phyloP scores from a whole-genome alignment of 2,888 invertebrate species.

The Priocnemis perturbator region DNA sequence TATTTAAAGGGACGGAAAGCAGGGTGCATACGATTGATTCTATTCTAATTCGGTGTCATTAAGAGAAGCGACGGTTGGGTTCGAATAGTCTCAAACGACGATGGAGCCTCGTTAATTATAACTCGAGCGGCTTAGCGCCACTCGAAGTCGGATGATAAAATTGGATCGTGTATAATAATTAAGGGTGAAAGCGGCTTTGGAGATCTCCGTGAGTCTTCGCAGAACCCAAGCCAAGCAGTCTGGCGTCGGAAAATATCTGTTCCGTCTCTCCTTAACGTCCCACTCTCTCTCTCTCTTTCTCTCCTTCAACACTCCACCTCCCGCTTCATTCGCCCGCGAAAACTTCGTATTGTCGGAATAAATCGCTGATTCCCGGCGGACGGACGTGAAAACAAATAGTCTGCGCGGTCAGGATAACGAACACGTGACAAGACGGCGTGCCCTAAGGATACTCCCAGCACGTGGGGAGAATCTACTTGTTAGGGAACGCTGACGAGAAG shows the following conservation, averaged over 20 bases:
- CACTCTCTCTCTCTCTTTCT: neutral
- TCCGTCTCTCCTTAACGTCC: slow-evolving; percentile 18
- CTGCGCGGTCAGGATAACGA: neutral
- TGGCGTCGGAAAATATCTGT: neutral
- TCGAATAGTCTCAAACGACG: neutral
- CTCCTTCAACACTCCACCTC: neutral
- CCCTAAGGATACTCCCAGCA: neutral
- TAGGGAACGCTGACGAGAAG: no score
- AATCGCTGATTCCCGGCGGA: slow-evolving; percentile 12
- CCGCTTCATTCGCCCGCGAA: neutral
- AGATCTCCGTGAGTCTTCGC: slow-evolving; percentile 29
- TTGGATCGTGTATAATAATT: slow-evolving; percentile 22
- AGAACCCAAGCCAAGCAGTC: slow-evolving; percentile 13
- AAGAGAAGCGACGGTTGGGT: no score
- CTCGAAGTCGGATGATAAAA: slow-evolving; percentile 18
- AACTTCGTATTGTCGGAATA: slow-evolving; percentile 18
- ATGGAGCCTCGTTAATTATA: slow-evolving; percentile 15
- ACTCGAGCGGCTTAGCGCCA: neutral
- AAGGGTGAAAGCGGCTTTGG: slow-evolving; percentile 24
- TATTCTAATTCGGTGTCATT: no score
- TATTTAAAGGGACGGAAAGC: no score
- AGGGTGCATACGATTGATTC: no score
- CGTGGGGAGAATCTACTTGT: slow-evolving; percentile 2
- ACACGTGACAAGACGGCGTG: no score
- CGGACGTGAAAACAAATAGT: slow-evolving; percentile 27